Conservation (phyloP, 1,140 invertebrate genomes). For the Anagrus nilaparvatae region DNA sequence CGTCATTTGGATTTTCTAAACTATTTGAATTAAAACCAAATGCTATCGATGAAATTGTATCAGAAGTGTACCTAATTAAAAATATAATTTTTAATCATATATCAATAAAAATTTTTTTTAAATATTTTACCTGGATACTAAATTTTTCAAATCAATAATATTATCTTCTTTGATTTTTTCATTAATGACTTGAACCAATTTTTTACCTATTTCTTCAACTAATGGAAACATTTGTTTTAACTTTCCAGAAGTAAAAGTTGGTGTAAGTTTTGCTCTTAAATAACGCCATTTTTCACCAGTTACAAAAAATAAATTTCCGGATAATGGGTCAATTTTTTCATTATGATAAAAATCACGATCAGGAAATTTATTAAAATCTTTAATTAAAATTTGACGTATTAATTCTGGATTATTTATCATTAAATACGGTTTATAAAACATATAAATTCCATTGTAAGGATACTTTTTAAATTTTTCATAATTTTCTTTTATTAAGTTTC, state of each 20-base stretch:
- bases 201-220: slow-evolving; percentile 33
- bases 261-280: slow-evolving; percentile 41
- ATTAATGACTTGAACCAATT: slow-evolving; percentile 22
- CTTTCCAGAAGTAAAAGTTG: slow-evolving; percentile 45
- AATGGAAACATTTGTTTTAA: slow-evolving; percentile 43
- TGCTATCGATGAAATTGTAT: slow-evolving; percentile 46
- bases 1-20: slow-evolving; percentile 27
- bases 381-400: slow-evolving; percentile 36
- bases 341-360: slow-evolving; percentile 34
- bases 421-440: slow-evolving; percentile 37
- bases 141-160: slow-evolving; percentile 1
- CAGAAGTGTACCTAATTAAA: no score
- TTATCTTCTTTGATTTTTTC: background rate
- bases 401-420: slow-evolving; percentile 40
- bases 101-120: no score
- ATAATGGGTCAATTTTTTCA: slow-evolving; percentile 40
- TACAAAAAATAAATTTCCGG: slow-evolving; percentile 40
- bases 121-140: slow-evolving; percentile 5
- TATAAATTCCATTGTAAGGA: slow-evolving; percentile 34
- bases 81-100: no score
- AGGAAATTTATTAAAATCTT: slow-evolving; percentile 40
- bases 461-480: slow-evolving; percentile 13
- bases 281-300: slow-evolving; percentile 39
- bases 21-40: slow-evolving; percentile 42
- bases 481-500: slow-evolving; percentile 5